These are phyloP conservation scores for Orchesellides sinensis DNA, from an alignment of 2,888 invertebrate genomes.

Conservation along the genomic window DNA sequence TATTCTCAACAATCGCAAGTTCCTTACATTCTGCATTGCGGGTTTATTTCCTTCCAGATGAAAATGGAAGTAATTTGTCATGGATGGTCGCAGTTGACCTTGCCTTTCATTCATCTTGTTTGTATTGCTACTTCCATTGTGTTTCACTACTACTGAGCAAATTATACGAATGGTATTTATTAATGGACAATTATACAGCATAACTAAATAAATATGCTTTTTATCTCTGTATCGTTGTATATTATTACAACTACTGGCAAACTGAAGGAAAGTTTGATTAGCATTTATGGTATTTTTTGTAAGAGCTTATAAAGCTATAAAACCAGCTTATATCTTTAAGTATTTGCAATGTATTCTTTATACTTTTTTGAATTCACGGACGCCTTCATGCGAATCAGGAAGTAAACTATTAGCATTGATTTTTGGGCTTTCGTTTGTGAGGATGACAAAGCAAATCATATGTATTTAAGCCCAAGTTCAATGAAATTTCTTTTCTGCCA, in stretches of 20 bases:
- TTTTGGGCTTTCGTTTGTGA: slow-evolving; percentile 3
- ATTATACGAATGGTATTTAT: no score
- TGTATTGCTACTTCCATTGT: no score
- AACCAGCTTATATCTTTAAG: no score
- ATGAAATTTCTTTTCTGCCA: slow-evolving; percentile 10
- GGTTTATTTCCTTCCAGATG: slow-evolving; percentile 47
- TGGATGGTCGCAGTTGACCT: slow-evolving; percentile 41
- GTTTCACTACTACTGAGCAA: no score
- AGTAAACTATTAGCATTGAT: slow-evolving; percentile 35
- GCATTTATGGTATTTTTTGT: no score
- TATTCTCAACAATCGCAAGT: not conserved
- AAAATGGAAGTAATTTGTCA: slow-evolving; percentile 50
- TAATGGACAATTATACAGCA: no score
- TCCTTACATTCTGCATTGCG: not conserved
- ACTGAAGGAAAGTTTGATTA: no score
- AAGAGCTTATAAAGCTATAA: no score
- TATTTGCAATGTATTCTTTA: no score
- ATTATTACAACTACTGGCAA: no score
- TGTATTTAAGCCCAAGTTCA: slow-evolving; percentile 54
- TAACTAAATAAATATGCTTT: no score
- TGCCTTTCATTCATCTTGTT: slow-evolving; percentile 45
- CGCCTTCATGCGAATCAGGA: slow-evolving; percentile 36
- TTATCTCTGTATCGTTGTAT: no score
- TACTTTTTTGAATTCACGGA: not conserved
- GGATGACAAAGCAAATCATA: slow-evolving; percentile 35